phyloP scores from a whole-genome alignment of 2,797 vertebrate genomes.

The Novumbra hubbsi region DNA sequence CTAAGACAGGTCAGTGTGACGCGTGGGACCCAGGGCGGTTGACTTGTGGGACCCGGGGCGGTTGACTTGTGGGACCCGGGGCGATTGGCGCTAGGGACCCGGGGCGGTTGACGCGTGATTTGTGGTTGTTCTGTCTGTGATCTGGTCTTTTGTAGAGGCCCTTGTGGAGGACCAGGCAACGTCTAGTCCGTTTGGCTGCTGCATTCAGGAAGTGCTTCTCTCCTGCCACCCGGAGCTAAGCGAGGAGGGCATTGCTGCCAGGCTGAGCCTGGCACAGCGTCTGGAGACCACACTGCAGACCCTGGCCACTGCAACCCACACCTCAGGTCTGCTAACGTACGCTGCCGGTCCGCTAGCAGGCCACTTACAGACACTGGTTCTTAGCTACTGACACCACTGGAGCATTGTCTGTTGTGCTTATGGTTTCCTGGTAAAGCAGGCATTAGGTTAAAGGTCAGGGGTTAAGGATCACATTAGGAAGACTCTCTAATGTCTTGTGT shows the following conservation, averaged over 20 bases:
- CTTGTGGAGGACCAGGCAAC: constrained; percentile 73
- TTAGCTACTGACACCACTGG: not conserved
- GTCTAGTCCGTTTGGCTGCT: constrained; percentile 76
- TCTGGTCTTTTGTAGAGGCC: constrained; percentile 63
- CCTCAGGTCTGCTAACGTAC: constrained; percentile 65
- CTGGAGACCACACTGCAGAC: constrained; percentile 78
- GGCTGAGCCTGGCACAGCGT: constrained; percentile 75
- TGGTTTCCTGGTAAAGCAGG: too few relatives aligned
- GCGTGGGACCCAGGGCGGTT: too few relatives aligned
- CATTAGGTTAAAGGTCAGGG: not conserved
- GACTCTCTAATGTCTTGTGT: not conserved
- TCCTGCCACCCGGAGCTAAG: constrained; percentile 79
- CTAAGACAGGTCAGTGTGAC: constrained; percentile 64
- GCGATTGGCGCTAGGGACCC: not conserved
- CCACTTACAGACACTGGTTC: too few relatives aligned
- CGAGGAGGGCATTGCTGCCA: constrained; percentile 79
- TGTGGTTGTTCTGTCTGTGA: not conserved
- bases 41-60: too few relatives aligned
- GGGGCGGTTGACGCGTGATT: not conserved
- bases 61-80: too few relatives aligned
- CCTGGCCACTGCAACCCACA: constrained; percentile 70
- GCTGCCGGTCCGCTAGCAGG: too few relatives aligned
- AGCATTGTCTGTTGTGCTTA: too few relatives aligned
- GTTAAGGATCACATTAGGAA: not conserved
- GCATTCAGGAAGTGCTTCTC: constrained; percentile 84